Evolutionary conservation across 1,140 invertebrate species (phyloP).

Genomic region (Psix sp.): DNA sequence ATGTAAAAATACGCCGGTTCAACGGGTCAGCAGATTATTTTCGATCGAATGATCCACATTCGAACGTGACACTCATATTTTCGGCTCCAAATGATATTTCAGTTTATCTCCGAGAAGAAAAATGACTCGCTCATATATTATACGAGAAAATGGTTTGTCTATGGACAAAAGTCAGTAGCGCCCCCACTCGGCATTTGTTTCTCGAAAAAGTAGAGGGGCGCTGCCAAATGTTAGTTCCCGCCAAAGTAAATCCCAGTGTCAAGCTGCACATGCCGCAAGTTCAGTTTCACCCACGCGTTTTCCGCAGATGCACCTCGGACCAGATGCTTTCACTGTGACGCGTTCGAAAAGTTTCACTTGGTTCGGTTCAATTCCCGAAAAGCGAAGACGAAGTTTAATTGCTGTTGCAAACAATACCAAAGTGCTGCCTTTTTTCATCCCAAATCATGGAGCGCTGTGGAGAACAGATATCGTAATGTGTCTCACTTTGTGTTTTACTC

Average conservation of each 20-base stretch:
- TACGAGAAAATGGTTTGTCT: conserved; percentile 23
- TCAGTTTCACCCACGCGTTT: conserved; percentile 46
- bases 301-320: conserved; percentile 28
- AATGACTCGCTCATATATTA: conserved; percentile 6
- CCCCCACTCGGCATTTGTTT: too few species aligned
- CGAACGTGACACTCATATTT: neutral
- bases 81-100: neutral
- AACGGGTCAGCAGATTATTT: neutral
- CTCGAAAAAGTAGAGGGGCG: conserved; percentile 8
- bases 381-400: conserved; percentile 22
- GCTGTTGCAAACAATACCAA: neutral
- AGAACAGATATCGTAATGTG: neutral
- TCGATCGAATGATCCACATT: neutral
- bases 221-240: conserved; percentile 31
- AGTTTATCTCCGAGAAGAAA: conserved; percentile 5
- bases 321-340: conserved; percentile 6
- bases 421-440: neutral
- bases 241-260: conserved; percentile 29
- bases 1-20: neutral
- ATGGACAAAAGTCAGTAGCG: too few species aligned
- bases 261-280: conserved; percentile 15
- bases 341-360: conserved; percentile 9
- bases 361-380: neutral
- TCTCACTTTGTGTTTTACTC: neutral
- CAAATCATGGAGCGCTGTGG: neutral